Evolutionary conservation across 2,113 vertebrate genomes (phyloP).

Genomic region (Caretta caretta): DNA sequence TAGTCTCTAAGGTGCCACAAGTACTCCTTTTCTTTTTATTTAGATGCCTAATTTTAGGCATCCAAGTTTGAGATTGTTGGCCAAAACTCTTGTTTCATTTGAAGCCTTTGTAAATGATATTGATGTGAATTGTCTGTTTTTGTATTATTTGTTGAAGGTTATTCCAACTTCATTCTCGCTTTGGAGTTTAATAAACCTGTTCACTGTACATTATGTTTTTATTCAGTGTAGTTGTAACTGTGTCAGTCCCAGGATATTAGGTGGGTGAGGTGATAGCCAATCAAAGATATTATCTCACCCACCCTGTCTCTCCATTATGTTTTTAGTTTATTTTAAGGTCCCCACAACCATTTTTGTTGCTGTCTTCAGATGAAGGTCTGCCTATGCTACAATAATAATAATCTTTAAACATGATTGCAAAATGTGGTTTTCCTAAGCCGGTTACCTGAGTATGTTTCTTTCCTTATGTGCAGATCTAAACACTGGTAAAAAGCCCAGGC

Average conservation of each 20-base stretch:
- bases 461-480: neutral
- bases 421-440: neutral
- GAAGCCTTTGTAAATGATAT: neutral
- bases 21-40: neutral
- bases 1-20: too few species aligned
- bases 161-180: neutral
- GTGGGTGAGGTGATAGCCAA: too few species aligned
- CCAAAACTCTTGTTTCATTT: rapidly evolving
- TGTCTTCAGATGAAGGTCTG: neutral
- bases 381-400: neutral
- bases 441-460: neutral
- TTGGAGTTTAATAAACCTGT: neutral
- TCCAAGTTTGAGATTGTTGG: neutral
- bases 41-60: rapidly evolving
- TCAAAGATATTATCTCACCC: too few species aligned
- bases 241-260: too few species aligned
- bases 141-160: neutral
- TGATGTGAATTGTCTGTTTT: neutral
- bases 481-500: rapidly evolving
- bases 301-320: too few species aligned
- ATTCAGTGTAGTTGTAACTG: too few species aligned
- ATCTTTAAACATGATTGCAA: neutral
- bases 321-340: neutral
- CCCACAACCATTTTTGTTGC: rapidly evolving
- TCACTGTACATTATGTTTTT: neutral